Evolutionary conservation across 2,888 invertebrate species (phyloP).

Genomic region (Sturmia bella): DNA sequence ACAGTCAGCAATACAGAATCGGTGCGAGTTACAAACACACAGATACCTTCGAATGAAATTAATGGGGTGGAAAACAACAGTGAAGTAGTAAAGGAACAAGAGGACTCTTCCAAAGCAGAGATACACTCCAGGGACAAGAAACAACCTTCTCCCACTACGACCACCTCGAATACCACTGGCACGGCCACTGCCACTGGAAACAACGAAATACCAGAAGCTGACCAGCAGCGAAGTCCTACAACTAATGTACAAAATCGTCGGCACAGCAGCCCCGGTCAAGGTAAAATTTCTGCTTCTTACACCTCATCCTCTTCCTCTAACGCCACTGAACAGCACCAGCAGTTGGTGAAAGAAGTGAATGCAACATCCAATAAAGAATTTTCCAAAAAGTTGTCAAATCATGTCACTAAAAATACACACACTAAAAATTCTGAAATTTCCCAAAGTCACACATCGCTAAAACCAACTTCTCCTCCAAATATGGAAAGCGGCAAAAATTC

Average conservation of each 20-base stretch:
- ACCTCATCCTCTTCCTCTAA: constrained; percentile 42
- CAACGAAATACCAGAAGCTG: constrained; percentile 50
- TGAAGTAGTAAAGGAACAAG: constrained; percentile 74
- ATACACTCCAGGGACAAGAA: constrained; percentile 73
- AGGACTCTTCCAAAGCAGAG: constrained; percentile 71
- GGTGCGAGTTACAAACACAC: constrained; percentile 56
- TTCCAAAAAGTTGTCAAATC: constrained; percentile 45
- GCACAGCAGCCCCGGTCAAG: constrained; percentile 63
- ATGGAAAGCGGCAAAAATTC: constrained; percentile 59
- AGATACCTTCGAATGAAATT: constrained; percentile 73
- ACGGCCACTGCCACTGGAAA: constrained; percentile 32
- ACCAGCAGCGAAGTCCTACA: constrained; percentile 56
- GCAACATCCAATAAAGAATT: constrained; percentile 47
- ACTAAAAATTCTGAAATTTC: constrained; percentile 61
- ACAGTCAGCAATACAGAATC: constrained; percentile 74
- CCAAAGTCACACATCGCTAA: constrained; percentile 52
- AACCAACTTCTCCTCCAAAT: constrained; percentile 58
- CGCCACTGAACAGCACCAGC: constrained; percentile 53
- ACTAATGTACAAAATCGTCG: constrained; percentile 54
- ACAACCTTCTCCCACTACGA: constrained; percentile 72
- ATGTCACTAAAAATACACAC: constrained; percentile 40
- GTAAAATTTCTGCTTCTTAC: constrained; percentile 65
- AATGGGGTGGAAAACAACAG: constrained; percentile 77
- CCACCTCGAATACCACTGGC: constrained; percentile 42
- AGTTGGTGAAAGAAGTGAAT: constrained; percentile 47